Evolutionary conservation across 1,140 invertebrate species (phyloP).

Genomic region (Pomacea maculata): DNA sequence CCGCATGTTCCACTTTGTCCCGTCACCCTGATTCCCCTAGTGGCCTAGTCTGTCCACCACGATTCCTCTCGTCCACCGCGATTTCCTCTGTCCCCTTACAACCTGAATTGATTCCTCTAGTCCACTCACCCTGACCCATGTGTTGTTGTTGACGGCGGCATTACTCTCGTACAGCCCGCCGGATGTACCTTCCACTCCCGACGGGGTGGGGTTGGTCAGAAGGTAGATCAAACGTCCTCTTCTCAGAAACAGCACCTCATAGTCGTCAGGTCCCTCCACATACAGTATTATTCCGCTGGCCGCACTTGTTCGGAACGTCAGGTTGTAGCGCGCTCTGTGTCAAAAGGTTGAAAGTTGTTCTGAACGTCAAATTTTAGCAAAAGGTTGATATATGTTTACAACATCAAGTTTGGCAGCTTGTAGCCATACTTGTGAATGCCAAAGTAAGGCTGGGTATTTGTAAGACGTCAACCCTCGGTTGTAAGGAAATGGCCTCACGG

Average conservation of each 20-base stretch:
- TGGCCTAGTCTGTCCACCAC: too few relatives aligned
- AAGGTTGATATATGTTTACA: too few relatives aligned
- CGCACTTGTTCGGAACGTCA: constrained; percentile 24
- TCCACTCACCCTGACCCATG: constrained; percentile 17
- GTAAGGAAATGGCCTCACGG: too few relatives aligned
- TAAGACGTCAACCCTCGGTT: too few relatives aligned
- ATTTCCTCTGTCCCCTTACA: too few relatives aligned
- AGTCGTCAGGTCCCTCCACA: constrained; percentile 31
- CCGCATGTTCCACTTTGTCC: too few relatives aligned
- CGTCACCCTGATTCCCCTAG: too few relatives aligned
- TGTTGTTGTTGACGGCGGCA: constrained; percentile 26
- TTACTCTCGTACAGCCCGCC: constrained; percentile 30
- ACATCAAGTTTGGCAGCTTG: too few relatives aligned
- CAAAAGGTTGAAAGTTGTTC: constrained; percentile 9
- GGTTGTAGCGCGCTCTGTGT: constrained; percentile 24
- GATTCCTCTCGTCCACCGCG: too few relatives aligned
- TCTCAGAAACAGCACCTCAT: constrained; percentile 31
- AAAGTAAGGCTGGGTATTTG: too few relatives aligned
- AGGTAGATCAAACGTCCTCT: constrained; percentile 33
- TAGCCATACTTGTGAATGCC: too few relatives aligned
- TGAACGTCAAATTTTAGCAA: constrained; percentile 12
- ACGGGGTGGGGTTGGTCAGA: constrained; percentile 31
- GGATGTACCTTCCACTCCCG: constrained; percentile 29
- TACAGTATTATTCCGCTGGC: constrained; percentile 25
- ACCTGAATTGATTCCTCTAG: too few relatives aligned